Base-by-base conservation (phyloP, 1,140 invertebrate genomes). In the Procambarus virginalis region DNA sequence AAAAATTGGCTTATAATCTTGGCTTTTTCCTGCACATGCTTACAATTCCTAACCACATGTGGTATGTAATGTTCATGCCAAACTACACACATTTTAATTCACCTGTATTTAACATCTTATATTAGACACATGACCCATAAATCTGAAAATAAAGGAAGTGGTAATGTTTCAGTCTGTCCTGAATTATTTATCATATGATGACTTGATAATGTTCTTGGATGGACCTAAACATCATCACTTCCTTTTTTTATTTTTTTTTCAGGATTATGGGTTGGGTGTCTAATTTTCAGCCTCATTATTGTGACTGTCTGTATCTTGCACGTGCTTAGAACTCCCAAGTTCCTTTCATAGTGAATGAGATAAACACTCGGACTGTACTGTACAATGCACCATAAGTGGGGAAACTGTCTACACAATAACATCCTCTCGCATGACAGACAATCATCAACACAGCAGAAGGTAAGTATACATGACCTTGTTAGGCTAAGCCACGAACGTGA, bases 321-420 rank as follows among this genome's bases (percentile, higher is more conserved):
- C 22, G 4, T 83, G 20, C 3, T 22, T 68, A 46, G 6, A 83
- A 20, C 17, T 60, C 46, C 68, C n/a, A 73, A 22, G 68, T 73
- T 73, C 68, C 22, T n/a, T 64, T 20, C 20, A 64, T 17, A 20
- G 58, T 34, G 48, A 49, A 60, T 58, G 81, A 68, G 14, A 48
- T 58, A 83, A 82, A 68, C 58, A 68, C 34, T 83, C 81, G 14
- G 17, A 83, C 22, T 83, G 46, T 12, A 83, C 22, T 83, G 64
- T 70, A 83, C 81, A 83, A 83, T 83, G 81, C 81, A 83, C 81
- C 81, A 83, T 68, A 83, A 83, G 49, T 73, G 68, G 68, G 68
- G 10, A 22, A 73, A 9, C 10, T 0, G 4, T 10, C 34, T 34
- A 73, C n/a, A 73, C 68, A 73, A 34, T 2, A 8, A 73, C 12